These are phyloP conservation scores for Melanotus villosus DNA, from an alignment of 2,888 invertebrate genomes.

Conservation along the genomic window DNA sequence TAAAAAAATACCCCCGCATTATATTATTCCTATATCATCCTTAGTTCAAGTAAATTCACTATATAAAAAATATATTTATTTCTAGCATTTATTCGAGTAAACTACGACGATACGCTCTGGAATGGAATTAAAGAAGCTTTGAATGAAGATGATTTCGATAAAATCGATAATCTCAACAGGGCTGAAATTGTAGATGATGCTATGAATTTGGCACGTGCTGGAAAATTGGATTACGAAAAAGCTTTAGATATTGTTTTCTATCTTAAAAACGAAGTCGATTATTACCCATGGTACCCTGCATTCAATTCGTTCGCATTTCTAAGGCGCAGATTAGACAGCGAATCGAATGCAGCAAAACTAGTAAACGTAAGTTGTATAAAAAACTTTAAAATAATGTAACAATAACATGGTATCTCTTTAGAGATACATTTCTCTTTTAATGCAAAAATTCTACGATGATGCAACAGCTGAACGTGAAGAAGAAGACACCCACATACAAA, in stretches of 20 bases:
- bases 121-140: conserved; percentile 68
- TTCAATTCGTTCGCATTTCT: conserved; percentile 68
- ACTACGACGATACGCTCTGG: conserved; percentile 76
- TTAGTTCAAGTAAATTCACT: too few relatives aligned
- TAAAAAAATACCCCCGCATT: too few relatives aligned
- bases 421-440: conserved; percentile 44
- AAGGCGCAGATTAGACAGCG: conserved; percentile 56
- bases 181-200: conserved; percentile 88
- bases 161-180: conserved; percentile 77
- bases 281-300: conserved; percentile 86
- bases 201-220: conserved; percentile 81
- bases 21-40: too few relatives aligned
- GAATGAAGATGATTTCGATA: conserved; percentile 65
- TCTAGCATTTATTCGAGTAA: conserved; percentile 68
- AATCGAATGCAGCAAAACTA: conserved; percentile 56
- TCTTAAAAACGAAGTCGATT: conserved; percentile 77
- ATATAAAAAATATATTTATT: too few relatives aligned
- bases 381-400: neutral
- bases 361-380: conserved; percentile 9
- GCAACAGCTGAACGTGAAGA: conserved; percentile 49
- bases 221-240: conserved; percentile 72
- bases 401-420: conserved; percentile 8
- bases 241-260: conserved; percentile 80
- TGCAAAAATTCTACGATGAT: conserved; percentile 47
- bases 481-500: conserved; percentile 68